Percentiles rank a stretch among this genome's conserved stretches.
phyloP scores from a whole-genome alignment of 2,888 invertebrate genomes.

The Leucophora obtusa region DNA sequence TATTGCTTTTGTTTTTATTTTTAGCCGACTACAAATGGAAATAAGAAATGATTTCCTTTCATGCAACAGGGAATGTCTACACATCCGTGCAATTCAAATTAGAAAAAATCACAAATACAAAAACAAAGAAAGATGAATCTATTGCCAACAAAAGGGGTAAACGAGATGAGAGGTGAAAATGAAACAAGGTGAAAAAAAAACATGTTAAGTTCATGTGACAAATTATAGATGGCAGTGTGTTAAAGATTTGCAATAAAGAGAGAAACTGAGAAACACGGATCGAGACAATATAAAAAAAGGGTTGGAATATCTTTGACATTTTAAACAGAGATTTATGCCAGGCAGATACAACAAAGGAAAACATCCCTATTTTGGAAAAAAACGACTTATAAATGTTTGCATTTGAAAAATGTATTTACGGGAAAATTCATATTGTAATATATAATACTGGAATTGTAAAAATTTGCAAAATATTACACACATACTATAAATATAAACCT shows the following conservation, averaged over 20 bases:
- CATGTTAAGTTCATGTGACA: background rate
- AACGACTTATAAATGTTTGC: background rate
- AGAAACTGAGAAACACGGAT: background rate
- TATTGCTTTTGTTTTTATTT: constrained; percentile 15
- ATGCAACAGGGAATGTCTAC: constrained; percentile 26
- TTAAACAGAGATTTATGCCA: background rate
- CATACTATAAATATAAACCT: constrained; percentile 20
- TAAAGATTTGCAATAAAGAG: constrained; percentile 16
- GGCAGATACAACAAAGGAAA: background rate
- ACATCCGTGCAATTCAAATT: constrained; percentile 60
- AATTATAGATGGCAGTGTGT: constrained; percentile 48
- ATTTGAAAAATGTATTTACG: background rate
- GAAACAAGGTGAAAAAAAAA: background rate
- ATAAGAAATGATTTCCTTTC: constrained; percentile 58
- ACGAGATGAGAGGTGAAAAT: constrained; percentile 17
- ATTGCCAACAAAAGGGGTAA: background rate
- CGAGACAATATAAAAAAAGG: background rate
- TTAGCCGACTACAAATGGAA: constrained; percentile 31
- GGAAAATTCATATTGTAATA: background rate
- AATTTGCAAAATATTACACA: constrained; percentile 71
- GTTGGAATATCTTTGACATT: constrained; percentile 6
- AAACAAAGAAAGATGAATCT: constrained; percentile 23
- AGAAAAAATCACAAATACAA: constrained; percentile 32
- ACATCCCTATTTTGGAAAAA: background rate
- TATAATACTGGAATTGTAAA: constrained; percentile 70